phyloP scores from a whole-genome alignment of 2,888 invertebrate genomes.

The Sclerodermus sp. region DNA sequence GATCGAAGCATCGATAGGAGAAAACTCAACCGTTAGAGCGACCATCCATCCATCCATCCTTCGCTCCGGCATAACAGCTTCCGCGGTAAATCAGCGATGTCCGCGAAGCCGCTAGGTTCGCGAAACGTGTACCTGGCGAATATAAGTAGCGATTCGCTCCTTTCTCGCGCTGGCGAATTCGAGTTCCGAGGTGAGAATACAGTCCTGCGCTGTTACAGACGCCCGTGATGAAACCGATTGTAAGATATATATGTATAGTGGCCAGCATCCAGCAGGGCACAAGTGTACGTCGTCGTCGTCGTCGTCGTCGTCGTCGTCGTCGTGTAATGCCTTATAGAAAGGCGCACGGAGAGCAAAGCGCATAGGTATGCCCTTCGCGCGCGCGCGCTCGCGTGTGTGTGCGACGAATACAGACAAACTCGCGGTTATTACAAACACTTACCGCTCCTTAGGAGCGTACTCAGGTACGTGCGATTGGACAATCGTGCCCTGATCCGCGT shows the following conservation, averaged over 20 bases:
- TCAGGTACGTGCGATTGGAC: neutral
- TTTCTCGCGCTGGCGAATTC: no score
- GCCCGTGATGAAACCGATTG: conserved; percentile 45
- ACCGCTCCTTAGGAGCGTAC: neutral
- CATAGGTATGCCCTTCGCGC: conserved; percentile 9
- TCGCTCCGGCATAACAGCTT: no score
- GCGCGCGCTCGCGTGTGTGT: neutral
- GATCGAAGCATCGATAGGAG: no score
- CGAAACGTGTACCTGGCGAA: no score
- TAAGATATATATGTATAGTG: conserved; percentile 31
- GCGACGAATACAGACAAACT: neutral
- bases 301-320: conserved; percentile 18
- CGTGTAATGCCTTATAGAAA: conserved; percentile 46
- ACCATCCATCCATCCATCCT: no score
- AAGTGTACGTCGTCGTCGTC: conserved; percentile 4
- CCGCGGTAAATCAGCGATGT: no score
- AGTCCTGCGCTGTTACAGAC: conserved; percentile 28
- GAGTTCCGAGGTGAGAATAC: conserved; percentile 28
- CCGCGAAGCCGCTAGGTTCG: no score
- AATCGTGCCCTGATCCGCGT: neutral
- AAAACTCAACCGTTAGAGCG: no score
- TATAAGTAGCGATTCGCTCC: no score
- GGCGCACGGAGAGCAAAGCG: conserved; percentile 24
- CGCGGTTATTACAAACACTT: neutral
- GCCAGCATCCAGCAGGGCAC: conserved; percentile 41